These are phyloP conservation scores for Nomada ruficornis DNA, from an alignment of 2,888 invertebrate genomes.

Conservation along the genomic window DNA sequence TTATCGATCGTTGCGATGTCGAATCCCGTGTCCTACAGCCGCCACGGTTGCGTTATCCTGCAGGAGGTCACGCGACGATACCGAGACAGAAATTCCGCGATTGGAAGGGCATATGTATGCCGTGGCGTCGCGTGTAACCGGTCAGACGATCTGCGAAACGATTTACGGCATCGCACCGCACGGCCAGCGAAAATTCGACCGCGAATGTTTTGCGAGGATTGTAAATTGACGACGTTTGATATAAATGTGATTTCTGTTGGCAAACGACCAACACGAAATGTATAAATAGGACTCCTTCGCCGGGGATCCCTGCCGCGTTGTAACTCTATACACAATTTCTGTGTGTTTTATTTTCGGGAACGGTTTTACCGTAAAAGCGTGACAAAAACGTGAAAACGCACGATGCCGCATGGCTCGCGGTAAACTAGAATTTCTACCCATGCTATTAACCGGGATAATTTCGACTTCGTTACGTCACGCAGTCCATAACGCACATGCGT, in stretches of 20 bases:
- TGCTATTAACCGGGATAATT: conserved; percentile 43
- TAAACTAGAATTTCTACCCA: conserved; percentile 30
- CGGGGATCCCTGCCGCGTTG: conserved; percentile 18
- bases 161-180: conserved; percentile 40
- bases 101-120: conserved; percentile 49
- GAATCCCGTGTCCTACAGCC: conserved; percentile 36
- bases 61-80: conserved; percentile 30
- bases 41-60: conserved; percentile 21
- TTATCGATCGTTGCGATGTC: conserved; percentile 50
- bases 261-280: conserved; percentile 50
- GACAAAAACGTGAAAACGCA: conserved; percentile 46
- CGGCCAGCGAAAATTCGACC: conserved; percentile 35
- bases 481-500: conserved; percentile 49
- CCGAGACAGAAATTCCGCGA: conserved; percentile 45
- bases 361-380: conserved; percentile 29
- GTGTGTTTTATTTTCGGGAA: conserved; percentile 48
- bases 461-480: conserved; percentile 60
- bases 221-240: conserved; percentile 57
- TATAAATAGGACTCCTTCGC: conserved; percentile 50
- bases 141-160: conserved; percentile 51
- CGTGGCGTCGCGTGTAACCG: conserved; percentile 39
- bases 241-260: conserved; percentile 57
- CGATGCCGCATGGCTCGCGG: neutral
- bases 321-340: conserved; percentile 49
- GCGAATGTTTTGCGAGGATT: conserved; percentile 40